These are phyloP conservation scores for Urocolius indicus DNA, from an alignment of 2,113 vertebrate genomes.

Conservation along the genomic window DNA sequence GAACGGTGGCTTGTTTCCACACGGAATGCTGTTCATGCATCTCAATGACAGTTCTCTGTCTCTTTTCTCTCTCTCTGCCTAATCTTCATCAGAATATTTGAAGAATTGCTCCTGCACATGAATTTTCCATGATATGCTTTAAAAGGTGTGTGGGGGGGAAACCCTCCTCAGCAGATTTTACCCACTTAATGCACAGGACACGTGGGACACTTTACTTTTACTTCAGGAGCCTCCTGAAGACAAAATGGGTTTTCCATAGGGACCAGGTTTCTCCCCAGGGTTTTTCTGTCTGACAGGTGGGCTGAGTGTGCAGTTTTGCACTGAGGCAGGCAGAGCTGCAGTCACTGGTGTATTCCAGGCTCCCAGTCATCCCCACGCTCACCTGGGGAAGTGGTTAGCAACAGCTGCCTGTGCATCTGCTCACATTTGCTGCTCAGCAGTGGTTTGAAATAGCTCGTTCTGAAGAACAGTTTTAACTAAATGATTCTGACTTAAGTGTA, in stretches of 20 bases:
- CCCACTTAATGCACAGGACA: neutral
- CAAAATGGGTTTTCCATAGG: neutral
- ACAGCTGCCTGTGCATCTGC: neutral
- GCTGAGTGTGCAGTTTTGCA: neutral
- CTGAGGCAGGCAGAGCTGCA: neutral
- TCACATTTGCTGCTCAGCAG: neutral
- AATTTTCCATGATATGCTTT: neutral
- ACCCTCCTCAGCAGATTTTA: neutral
- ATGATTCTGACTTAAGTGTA: neutral
- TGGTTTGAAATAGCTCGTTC: neutral
- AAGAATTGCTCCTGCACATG: neutral
- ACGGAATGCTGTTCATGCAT: neutral
- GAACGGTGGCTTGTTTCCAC: neutral
- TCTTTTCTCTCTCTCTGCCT: neutral
- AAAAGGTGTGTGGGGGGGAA: accelerated
- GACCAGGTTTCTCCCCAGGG: neutral
- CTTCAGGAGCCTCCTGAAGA: neutral
- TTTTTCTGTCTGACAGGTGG: too few species aligned
- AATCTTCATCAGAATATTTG: neutral
- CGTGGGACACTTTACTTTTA: neutral
- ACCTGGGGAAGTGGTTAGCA: neutral
- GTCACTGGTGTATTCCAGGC: neutral
- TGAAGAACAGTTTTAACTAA: neutral
- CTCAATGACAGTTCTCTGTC: neutral
- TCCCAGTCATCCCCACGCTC: neutral